phyloP scores from a whole-genome alignment of 30 jellyfish, hydroid and myxozoan genomes.

The Turritopsis dohrnii region DNA sequence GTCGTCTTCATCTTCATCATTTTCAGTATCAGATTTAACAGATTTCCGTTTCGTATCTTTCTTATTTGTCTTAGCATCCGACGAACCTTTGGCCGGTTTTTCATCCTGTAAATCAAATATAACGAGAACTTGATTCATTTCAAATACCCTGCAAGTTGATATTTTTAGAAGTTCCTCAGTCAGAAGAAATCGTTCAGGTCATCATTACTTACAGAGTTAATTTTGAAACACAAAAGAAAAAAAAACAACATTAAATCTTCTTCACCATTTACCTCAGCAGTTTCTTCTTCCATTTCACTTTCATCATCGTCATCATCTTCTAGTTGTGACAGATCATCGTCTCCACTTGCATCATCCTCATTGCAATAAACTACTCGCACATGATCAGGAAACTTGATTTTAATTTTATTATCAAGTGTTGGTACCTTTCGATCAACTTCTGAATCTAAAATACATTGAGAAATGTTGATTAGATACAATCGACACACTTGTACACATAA shows the following conservation, averaged over 20 bases:
- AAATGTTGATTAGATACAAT: neutral
- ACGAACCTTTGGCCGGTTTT: neutral
- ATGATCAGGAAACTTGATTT: slow-evolving; percentile 74
- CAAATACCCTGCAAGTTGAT: too few species aligned
- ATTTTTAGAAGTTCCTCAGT: too few species aligned
- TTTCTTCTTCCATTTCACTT: slow-evolving; percentile 53
- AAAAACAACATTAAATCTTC: neutral
- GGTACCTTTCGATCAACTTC: slow-evolving; percentile 45
- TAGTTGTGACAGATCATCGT: slow-evolving; percentile 56
- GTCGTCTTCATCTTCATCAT: slow-evolving; percentile 51
- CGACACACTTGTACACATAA: neutral
- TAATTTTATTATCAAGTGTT: slow-evolving; percentile 47
- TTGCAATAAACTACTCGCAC: slow-evolving; percentile 61
- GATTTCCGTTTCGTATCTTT: slow-evolving; percentile 22
- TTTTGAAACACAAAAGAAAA: neutral
- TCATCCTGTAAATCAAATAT: neutral
- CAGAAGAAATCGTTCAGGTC: too few species aligned
- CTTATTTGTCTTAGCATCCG: slow-evolving; percentile 1
- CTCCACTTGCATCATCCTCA: slow-evolving; percentile 73
- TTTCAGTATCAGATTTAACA: slow-evolving; percentile 25
- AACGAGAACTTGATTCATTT: too few species aligned
- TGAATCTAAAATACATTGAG: neutral
- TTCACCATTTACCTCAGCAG: neutral
- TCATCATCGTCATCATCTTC: slow-evolving; percentile 56
- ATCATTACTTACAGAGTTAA: too few species aligned